Evolutionary conservation across 1,140 invertebrate genomes (phyloP), one percentile per base, ranked within the genome.

Genomic region (Drosophila guanche): DNA sequence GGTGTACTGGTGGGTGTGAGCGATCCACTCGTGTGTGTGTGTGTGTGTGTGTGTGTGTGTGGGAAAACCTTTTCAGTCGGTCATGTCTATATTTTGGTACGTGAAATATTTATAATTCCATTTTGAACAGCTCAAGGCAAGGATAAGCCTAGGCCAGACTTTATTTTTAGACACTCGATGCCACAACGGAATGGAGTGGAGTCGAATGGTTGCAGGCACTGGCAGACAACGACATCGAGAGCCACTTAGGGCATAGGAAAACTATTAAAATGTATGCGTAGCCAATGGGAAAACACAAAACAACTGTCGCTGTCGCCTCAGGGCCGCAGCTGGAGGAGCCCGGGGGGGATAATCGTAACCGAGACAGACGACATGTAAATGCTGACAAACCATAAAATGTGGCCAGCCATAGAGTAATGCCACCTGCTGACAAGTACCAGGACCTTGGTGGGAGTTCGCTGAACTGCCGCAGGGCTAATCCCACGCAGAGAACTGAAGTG

Each of bases 181-280:
- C 60, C 51, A 45, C 33, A 69, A 50, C 45, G 46, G 29, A 46
- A 8, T 68, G 52, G 73, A 57, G 48, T 61, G 55, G 46, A 57
- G 56, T 61, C 51, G 46, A 27, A 37, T 50, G 42, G 14, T 4
- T n/a, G 14, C 2, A 6, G 25, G 46, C 14, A 62, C 42, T 8
- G 16, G 43, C 27, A 54, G 45, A 23, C 47, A 22, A 29, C 29
- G 59, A 58, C 63, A 33, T 33, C 50, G 51, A 55, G 51, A 68
- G 57, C 77, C 77, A 81, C 63, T 86, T 71, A 65, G 75, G 78
- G 70, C 81, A 88, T 75, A 57, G 65, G 48, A 76, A 78, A 81
- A 86, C 78, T 83, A 88, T 86, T 83, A 71, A 75, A 86, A 88
- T 86, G 71, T 86, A 86, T 86, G 83, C 83, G 83, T 81, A 59